phyloP scores from a whole-genome alignment of 2,113 vertebrate species.

The Corvus moneduloides region DNA sequence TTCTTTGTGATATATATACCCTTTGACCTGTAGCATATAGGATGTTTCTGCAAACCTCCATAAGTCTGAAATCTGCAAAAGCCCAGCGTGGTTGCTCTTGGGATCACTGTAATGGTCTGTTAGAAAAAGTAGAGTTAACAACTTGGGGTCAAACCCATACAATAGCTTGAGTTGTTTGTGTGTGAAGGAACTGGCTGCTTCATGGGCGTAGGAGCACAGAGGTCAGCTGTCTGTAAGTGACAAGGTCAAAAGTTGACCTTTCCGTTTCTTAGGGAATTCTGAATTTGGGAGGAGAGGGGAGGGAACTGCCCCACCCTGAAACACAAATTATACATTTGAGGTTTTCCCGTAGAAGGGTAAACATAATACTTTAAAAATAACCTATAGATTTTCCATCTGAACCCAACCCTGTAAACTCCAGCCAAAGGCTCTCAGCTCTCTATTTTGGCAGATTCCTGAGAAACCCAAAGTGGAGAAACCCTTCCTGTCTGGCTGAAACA shows the following conservation, averaged over 20 bases:
- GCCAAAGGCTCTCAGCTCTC: background rate
- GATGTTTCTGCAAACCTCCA: background rate
- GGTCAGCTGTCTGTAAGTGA: background rate
- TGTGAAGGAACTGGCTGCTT: background rate
- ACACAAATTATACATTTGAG: background rate
- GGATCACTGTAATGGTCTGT: background rate
- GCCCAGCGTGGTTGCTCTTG: accelerated
- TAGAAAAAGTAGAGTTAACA: background rate
- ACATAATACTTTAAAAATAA: background rate
- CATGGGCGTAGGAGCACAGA: background rate
- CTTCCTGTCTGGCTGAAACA: background rate
- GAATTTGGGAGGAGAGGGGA: background rate
- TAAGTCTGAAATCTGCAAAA: background rate
- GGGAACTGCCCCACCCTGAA: background rate
- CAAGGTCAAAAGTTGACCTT: background rate
- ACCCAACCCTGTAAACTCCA: background rate
- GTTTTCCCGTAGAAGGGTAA: background rate
- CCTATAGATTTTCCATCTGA: background rate
- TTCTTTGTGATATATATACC: background rate
- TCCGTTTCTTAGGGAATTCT: background rate
- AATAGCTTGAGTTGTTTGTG: background rate
- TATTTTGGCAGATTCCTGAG: background rate
- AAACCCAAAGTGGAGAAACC: background rate
- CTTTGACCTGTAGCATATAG: background rate
- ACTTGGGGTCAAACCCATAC: background rate